A percentile compares a stretch with the other conserved stretches of the same genome.
Conservation (phyloP, 2,797 vertebrate species). For the Enteromius argenteus region DNA sequence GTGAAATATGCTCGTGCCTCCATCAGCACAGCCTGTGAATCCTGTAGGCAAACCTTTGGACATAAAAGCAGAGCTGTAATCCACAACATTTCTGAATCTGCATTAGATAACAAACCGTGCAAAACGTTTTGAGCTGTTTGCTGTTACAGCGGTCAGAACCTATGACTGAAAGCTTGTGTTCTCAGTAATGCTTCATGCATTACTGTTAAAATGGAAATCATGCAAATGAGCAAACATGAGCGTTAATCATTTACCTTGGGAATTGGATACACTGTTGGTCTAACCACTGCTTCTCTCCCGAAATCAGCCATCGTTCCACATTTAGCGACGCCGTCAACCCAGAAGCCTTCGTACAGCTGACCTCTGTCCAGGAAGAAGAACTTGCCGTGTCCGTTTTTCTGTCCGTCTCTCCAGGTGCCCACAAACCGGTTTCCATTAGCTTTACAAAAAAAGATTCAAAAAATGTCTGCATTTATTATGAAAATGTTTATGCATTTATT, state of each 20-base stretch:
- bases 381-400: constrained; percentile 85
- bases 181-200: not conserved
- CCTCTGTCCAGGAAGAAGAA: constrained; percentile 84
- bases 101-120: not conserved
- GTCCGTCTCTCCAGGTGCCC: constrained; percentile 87
- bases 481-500: too few relatives aligned
- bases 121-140: not conserved
- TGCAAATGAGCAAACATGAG: constrained; percentile 4
- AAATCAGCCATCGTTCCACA: constrained; percentile 87
- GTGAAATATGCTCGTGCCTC: constrained; percentile 74
- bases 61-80: not conserved
- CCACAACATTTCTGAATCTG: not conserved
- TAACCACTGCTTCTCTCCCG: constrained; percentile 74
- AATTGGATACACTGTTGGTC: constrained; percentile 81
- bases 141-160: not conserved
- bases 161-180: not conserved
- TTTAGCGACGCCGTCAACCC: constrained; percentile 85
- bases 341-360: constrained; percentile 88
- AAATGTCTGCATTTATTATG: not conserved
- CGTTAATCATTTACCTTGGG: constrained; percentile 82
- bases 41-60: constrained; percentile 80
- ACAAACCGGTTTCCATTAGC: constrained; percentile 88
- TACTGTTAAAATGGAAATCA: constrained; percentile 25
- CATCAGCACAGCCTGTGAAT: constrained; percentile 81
- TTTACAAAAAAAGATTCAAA: constrained; percentile 62